These are phyloP conservation scores for Dromaius novaehollandiae DNA, from an alignment of 2,113 vertebrate genomes.

Conservation along the genomic window DNA sequence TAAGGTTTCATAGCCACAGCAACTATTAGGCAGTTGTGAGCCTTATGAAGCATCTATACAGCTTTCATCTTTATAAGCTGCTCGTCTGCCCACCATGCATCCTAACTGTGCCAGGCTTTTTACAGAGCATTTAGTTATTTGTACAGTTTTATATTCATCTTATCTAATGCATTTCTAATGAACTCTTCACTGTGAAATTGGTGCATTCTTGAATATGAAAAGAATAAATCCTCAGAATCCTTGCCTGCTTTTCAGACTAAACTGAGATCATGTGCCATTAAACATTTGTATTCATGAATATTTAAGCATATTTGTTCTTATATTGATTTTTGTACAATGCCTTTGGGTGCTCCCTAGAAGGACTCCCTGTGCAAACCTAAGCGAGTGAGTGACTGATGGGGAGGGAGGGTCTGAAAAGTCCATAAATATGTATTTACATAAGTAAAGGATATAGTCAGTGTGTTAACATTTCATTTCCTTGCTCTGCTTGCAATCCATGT, in stretches of 20 bases:
- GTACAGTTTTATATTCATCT: background rate
- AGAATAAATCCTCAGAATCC: slow-evolving; percentile 19
- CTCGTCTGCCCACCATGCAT: background rate
- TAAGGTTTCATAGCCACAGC: background rate
- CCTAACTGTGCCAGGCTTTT: background rate
- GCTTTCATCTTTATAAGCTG: background rate
- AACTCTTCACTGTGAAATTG: background rate
- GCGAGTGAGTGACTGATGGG: background rate
- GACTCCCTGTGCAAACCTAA: slow-evolving; percentile 3
- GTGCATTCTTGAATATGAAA: slow-evolving; percentile 33
- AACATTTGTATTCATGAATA: slow-evolving; percentile 46
- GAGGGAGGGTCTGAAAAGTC: background rate
- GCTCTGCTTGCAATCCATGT: background rate
- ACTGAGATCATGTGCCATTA: background rate
- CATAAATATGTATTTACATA: slow-evolving; percentile 27
- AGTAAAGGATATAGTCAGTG: background rate
- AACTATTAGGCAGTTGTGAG: background rate
- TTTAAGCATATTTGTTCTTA: slow-evolving; percentile 21
- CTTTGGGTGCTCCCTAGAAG: slow-evolving; percentile 22
- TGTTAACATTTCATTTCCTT: slow-evolving; percentile 24
- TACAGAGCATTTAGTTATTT: background rate
- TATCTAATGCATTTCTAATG: slow-evolving; percentile 36
- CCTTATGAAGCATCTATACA: background rate
- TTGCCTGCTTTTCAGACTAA: slow-evolving; percentile 36
- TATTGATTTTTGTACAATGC: slow-evolving; percentile 41